Evolutionary conservation across 2,113 vertebrate genomes (phyloP).

Genomic region (Odocoileus virginianus): DNA sequence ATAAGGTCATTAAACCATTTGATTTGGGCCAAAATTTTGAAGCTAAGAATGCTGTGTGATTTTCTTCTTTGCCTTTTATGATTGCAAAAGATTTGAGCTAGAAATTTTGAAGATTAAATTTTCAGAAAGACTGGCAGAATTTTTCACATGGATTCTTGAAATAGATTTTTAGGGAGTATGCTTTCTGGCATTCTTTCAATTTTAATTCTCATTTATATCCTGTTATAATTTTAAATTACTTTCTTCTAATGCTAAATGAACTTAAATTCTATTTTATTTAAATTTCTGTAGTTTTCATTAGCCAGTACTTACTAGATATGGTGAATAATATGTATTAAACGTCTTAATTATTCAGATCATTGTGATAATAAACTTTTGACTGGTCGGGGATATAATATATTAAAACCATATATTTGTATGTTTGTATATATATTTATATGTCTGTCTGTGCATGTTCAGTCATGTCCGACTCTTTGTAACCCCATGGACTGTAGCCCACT

Average conservation of each 20-base stretch:
- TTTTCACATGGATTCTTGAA: slow-evolving; percentile 31
- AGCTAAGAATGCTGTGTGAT: background rate
- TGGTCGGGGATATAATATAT: background rate
- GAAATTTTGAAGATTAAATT: background rate
- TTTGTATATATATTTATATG: background rate
- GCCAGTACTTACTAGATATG: background rate
- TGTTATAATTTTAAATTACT: slow-evolving; percentile 14
- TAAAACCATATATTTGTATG: background rate
- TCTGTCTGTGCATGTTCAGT: background rate
- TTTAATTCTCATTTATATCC: slow-evolving; percentile 13
- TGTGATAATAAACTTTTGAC: background rate
- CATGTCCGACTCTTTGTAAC: background rate
- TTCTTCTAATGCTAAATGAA: background rate
- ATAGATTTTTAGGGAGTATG: slow-evolving; percentile 19
- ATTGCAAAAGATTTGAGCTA: background rate
- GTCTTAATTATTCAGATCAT: background rate
- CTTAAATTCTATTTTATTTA: slow-evolving; percentile 23
- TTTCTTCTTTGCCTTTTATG: background rate
- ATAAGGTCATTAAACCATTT: background rate
- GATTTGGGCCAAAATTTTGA: background rate
- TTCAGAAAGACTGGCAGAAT: background rate
- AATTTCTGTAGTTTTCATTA: background rate
- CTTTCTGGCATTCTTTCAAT: background rate
- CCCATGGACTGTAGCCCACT: background rate
- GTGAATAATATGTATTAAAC: background rate